Conservation (phyloP, 2,888 invertebrate species). For the Keiferia lycopersicella region DNA sequence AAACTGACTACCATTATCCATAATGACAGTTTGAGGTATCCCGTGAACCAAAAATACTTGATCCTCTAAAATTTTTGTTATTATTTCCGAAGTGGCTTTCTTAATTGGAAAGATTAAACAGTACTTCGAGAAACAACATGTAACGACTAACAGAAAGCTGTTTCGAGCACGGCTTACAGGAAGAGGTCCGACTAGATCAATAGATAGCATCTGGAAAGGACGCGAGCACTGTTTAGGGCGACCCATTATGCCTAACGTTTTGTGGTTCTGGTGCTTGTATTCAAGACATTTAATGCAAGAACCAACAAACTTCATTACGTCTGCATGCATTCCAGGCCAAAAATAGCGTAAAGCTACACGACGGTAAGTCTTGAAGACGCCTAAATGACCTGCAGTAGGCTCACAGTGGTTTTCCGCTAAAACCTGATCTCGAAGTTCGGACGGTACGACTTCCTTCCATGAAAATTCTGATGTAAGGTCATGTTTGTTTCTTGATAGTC, state of each 20-base stretch:
- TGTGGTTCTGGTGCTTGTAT: conserved; percentile 30
- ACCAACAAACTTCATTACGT: conserved; percentile 30
- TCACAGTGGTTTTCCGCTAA: conserved; percentile 31
- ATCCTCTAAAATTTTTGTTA: conserved; percentile 33
- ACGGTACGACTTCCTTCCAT: conserved; percentile 34
- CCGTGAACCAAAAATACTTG: conserved; percentile 41
- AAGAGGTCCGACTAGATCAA: conserved; percentile 39
- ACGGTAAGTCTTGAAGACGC: conserved; percentile 34
- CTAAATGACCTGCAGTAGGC: conserved; percentile 35
- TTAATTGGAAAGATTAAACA: conserved; percentile 33
- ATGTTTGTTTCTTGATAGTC: conserved; percentile 19
- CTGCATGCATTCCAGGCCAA: conserved; percentile 36
- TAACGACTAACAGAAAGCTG: conserved; percentile 33
- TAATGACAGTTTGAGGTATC: conserved; percentile 36
- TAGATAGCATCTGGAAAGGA: conserved; percentile 37
- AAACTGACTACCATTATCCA: conserved; percentile 42
- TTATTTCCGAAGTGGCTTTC: conserved; percentile 33
- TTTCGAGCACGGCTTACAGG: conserved; percentile 32
- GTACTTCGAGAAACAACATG: conserved; percentile 38
- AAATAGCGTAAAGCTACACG: conserved; percentile 32
- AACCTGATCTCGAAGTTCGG: conserved; percentile 23
- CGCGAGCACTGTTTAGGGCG: conserved; percentile 34
- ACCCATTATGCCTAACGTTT: conserved; percentile 36
- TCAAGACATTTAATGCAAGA: conserved; percentile 31
- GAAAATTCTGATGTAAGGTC: conserved; percentile 18